Evolutionary conservation across 2,888 invertebrate genomes (phyloP).

Genomic region (Nebria salina): DNA sequence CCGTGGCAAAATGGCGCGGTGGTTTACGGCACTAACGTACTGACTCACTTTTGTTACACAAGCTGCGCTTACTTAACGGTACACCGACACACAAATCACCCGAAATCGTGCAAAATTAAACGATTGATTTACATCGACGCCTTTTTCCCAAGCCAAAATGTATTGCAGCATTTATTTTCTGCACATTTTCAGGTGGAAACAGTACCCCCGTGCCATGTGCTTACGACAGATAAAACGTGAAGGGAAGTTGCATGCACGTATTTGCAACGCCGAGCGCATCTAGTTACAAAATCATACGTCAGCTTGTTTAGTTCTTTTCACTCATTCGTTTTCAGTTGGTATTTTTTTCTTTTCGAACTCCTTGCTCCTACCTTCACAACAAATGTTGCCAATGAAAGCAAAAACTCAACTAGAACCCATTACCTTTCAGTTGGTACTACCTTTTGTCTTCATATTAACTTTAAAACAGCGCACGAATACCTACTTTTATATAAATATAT

Average conservation of each 20-base stretch:
- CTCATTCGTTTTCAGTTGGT: conserved; percentile 15
- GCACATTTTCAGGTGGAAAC: conserved; percentile 33
- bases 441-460: too few relatives aligned
- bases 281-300: conserved; percentile 26
- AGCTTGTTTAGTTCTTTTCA: conserved; percentile 14
- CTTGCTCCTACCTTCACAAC: not conserved
- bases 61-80: conserved; percentile 52
- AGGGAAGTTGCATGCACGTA: conserved; percentile 45
- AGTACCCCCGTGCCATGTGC: conserved; percentile 48
- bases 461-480: too few relatives aligned
- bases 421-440: too few relatives aligned
- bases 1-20: conserved; percentile 57
- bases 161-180: conserved; percentile 40
- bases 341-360: not conserved
- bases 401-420: not conserved
- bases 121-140: conserved; percentile 29
- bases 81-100: conserved; percentile 40
- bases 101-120: conserved; percentile 21
- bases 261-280: conserved; percentile 38
- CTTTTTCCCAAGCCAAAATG: conserved; percentile 26
- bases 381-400: not conserved
- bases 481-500: not conserved
- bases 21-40: conserved; percentile 47
- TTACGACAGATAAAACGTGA: conserved; percentile 47
- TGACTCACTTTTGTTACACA: conserved; percentile 58